phyloP scores from a whole-genome alignment of 2,888 invertebrate genomes.

The Odontomyia ornata region DNA sequence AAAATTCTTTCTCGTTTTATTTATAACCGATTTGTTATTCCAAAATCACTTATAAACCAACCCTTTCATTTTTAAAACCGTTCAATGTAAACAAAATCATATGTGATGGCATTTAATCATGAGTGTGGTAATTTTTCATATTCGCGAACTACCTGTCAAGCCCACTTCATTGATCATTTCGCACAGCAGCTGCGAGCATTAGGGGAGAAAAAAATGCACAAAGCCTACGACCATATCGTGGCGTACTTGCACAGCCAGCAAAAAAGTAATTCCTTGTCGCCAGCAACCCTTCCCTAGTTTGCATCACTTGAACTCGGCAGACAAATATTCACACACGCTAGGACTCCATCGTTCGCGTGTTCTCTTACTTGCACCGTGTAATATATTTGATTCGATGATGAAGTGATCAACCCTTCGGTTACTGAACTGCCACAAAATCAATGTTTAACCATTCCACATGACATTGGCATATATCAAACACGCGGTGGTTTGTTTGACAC shows the following conservation, averaged over 20 bases:
- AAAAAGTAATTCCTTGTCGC: conserved; percentile 31
- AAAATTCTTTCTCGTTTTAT: too few species aligned
- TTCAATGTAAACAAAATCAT: conserved; percentile 10
- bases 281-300: conserved; percentile 17
- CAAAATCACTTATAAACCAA: too few species aligned
- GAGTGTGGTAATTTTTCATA: conserved; percentile 39
- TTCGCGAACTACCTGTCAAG: conserved; percentile 43
- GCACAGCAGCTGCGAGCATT: background rate
- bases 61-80: background rate
- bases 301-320: background rate
- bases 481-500: conserved; percentile 46
- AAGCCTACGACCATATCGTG: background rate
- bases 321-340: conserved; percentile 11
- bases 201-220: conserved; percentile 11
- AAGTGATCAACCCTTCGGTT: conserved; percentile 45
- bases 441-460: conserved; percentile 46
- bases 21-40: too few species aligned
- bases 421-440: conserved; percentile 44
- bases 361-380: conserved; percentile 1
- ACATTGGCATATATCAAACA: conserved; percentile 46
- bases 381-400: conserved; percentile 41
- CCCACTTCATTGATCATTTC: conserved; percentile 38
- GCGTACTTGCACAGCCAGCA: background rate
- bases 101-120: conserved; percentile 28
- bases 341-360: background rate